Base-by-base conservation (phyloP, 1,140 invertebrate genomes). In the Macrocentrus cingulum region DNA sequence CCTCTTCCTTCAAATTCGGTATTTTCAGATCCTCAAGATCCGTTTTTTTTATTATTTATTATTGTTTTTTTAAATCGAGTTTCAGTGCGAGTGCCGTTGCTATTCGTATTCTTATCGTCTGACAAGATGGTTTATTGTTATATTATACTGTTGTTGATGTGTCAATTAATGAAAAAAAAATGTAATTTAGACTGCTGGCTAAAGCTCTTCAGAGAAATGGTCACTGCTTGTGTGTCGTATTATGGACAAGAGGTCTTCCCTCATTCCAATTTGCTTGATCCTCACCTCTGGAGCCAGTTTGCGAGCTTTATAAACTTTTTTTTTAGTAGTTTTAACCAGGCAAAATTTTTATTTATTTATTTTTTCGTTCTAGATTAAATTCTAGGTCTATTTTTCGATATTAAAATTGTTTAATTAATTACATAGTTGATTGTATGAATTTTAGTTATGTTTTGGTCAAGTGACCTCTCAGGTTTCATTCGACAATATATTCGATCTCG, bases 201-300 rank as follows among this genome's bases (percentile, higher is more conserved):
- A 78, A 64, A 78, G 76, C 66, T 75, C 70, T 77, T 80, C 79
- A 64, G 79, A 79, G 66, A 80, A 80, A 53, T 80, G 79, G 41
- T 80, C 79, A 58, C 77, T 80, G 59, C 76, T 79, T 15, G 79
- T 80, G 67, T 80, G 79, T 49, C 79, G 67, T 66, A 80, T 80
- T 56, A 79, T 79, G n/a, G 76, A 78, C 54, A 74, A 62, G 45
- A 80, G 64, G 48, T 80, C 79, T 71, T 78, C 74, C 79, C 79
- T 80, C 79, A 80, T 80, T 74, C 79, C 79, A 80, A 78, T 80
- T 71, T 78, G 72, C 66, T 75, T 77, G 46, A 79, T 78, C 73
- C 76, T 79, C 64, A 79, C 77, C 67, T 78, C 77, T 59, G 77
- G 77, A 79, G 77, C 77, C 77, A 79, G 77, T 78, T 79, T 79